Percentiles rank a stretch among this genome's conserved stretches.
These are phyloP conservation scores for Cinara cedri DNA, from an alignment of 2,888 invertebrate genomes.

Conservation along the genomic window DNA sequence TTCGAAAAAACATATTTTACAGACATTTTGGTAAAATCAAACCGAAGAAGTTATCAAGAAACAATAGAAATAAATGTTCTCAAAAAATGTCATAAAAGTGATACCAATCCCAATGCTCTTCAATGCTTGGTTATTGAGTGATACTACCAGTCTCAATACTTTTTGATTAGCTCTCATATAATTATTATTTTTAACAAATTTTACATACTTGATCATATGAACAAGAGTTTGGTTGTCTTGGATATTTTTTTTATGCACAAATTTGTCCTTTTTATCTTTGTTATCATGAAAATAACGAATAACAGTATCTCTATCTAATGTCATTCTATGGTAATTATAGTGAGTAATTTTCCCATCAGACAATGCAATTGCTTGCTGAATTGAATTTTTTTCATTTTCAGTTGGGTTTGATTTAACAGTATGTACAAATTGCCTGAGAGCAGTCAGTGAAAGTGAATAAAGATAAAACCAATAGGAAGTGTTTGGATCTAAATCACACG, in stretches of 20 bases:
- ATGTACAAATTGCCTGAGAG: constrained; percentile 17
- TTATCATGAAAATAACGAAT: constrained; percentile 20
- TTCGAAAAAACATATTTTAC: no score
- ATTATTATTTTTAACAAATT: not conserved
- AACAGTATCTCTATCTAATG: constrained; percentile 20
- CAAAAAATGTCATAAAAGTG: no score
- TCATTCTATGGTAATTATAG: constrained; percentile 38
- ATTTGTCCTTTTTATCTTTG: constrained; percentile 21
- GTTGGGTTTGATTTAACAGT: constrained; percentile 22
- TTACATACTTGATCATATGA: constrained; percentile 37
- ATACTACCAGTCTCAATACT: no score
- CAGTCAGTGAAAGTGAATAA: constrained; percentile 29
- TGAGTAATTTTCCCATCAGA: constrained; percentile 8
- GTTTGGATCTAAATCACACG: constrained; percentile 43
- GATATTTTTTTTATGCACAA: not conserved
- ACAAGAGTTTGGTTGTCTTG: constrained; percentile 31
- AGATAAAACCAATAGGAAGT: constrained; percentile 50
- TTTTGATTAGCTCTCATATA: no score
- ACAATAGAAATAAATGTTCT: no score
- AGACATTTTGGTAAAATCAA: no score
- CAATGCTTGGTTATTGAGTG: no score
- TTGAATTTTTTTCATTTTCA: constrained; percentile 28
- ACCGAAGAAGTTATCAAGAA: no score
- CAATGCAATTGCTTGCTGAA: constrained; percentile 25
- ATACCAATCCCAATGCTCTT: no score